These are phyloP conservation scores for Aspidiotus rigidus DNA, from an alignment of 2,888 invertebrate species.

Conservation along the genomic window DNA sequence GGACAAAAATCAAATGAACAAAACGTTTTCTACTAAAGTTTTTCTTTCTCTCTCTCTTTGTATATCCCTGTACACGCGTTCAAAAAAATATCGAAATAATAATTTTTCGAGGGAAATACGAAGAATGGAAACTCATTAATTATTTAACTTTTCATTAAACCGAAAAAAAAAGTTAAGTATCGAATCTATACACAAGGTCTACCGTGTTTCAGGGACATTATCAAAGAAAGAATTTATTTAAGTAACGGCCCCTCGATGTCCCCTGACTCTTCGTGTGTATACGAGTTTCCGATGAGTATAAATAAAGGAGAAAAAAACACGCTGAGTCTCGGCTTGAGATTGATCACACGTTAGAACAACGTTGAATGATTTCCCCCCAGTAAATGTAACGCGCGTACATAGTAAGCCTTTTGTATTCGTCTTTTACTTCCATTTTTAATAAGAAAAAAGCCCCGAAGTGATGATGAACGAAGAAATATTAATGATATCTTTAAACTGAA, in stretches of 20 bases:
- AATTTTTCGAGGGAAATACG: slow-evolving; percentile 27
- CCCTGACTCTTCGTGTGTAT: slow-evolving; percentile 25
- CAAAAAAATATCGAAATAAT: slow-evolving; percentile 27
- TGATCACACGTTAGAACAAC: slow-evolving; percentile 32
- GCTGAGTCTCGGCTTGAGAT: slow-evolving; percentile 21
- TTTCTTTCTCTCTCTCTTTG: slow-evolving; percentile 13
- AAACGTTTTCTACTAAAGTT: slow-evolving; percentile 30
- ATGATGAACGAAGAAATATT: slow-evolving; percentile 32
- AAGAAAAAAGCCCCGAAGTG: slow-evolving; percentile 28
- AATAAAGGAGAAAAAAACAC: slow-evolving; percentile 1
- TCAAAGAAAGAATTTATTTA: slow-evolving; percentile 26
- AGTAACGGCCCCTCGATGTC: slow-evolving; percentile 26
- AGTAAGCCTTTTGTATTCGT: slow-evolving; percentile 26
- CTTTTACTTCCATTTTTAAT: slow-evolving; percentile 31
- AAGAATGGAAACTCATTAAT: slow-evolving; percentile 28
- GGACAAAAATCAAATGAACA: slow-evolving; percentile 24
- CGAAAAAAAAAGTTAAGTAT: slow-evolving; percentile 25
- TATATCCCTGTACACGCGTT: slow-evolving; percentile 3
- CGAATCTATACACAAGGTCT: slow-evolving; percentile 23
- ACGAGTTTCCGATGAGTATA: slow-evolving; percentile 26
- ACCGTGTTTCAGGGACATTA: slow-evolving; percentile 28
- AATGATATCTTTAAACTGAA: slow-evolving; percentile 27
- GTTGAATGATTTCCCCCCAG: slow-evolving; percentile 31
- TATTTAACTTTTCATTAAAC: slow-evolving; percentile 32
- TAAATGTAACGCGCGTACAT: slow-evolving; percentile 22